phyloP scores from a whole-genome alignment of 2,888 invertebrate genomes.

The Ceriagrion tenellum region DNA sequence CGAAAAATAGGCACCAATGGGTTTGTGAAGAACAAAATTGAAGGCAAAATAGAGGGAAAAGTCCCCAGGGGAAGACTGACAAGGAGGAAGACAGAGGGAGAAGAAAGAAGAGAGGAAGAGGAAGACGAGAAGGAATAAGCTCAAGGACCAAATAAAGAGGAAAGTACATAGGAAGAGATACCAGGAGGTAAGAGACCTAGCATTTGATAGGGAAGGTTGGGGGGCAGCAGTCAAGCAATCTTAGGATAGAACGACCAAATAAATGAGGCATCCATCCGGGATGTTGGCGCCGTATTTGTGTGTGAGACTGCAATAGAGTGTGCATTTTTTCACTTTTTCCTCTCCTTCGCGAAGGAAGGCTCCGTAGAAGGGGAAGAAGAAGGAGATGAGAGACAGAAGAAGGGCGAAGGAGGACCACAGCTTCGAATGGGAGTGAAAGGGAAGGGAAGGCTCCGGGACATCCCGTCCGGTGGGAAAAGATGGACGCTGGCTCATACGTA shows the following conservation, averaged over 20 bases:
- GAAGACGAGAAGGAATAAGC: neutral
- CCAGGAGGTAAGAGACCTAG: too few relatives aligned
- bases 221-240: too few relatives aligned
- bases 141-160: neutral
- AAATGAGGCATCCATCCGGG: neutral
- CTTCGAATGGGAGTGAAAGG: neutral
- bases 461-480: constrained; percentile 35
- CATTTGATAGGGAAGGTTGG: too few relatives aligned
- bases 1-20: too few relatives aligned
- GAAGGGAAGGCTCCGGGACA: neutral
- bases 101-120: neutral
- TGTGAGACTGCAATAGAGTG: neutral
- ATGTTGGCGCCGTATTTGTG: neutral
- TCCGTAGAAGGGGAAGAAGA: neutral
- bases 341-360: neutral
- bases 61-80: too few relatives aligned
- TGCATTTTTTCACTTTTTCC: neutral
- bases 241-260: neutral
- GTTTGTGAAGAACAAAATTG: too few relatives aligned
- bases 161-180: too few relatives aligned
- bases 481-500: constrained; percentile 59
- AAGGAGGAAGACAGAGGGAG: too few relatives aligned
- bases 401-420: neutral
- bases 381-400: neutral
- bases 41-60: too few relatives aligned